phyloP scores from a whole-genome alignment of 30 jellyfish, hydroid and myxozoan species.

The Turritopsis dohrnii region DNA sequence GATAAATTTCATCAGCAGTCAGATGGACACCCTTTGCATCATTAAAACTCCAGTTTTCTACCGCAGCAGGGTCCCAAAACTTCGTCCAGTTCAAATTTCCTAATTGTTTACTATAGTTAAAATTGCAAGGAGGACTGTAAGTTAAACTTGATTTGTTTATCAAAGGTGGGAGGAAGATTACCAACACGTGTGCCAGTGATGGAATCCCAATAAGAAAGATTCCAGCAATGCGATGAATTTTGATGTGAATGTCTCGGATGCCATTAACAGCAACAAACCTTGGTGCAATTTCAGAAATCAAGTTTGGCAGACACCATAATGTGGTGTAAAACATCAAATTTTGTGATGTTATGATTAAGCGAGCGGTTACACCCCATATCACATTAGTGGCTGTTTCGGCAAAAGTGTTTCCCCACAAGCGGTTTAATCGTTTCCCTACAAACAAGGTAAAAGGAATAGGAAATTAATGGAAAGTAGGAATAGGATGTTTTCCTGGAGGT shows the following conservation, averaged over 20 bases:
- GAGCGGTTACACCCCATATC: slow-evolving; percentile 17
- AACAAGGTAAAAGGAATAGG: background rate
- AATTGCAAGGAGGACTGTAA: slow-evolving; percentile 13
- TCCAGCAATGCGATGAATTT: slow-evolving; percentile 23
- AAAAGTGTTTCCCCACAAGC: slow-evolving; percentile 3
- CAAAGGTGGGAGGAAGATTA: slow-evolving; percentile 20
- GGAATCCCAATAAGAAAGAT: slow-evolving; percentile 27
- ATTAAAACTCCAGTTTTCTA: slow-evolving; percentile 13
- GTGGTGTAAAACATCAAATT: slow-evolving; percentile 21
- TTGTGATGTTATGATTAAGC: slow-evolving; percentile 19
- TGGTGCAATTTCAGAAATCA: slow-evolving; percentile 17
- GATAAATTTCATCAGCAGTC: slow-evolving; percentile 17
- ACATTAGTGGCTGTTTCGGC: slow-evolving; percentile 17
- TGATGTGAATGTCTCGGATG: slow-evolving; percentile 14
- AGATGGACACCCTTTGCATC: slow-evolving; percentile 14
- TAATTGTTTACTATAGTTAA: slow-evolving; percentile 11
- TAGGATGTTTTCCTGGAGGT: background rate
- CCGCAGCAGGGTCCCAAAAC: slow-evolving; percentile 24
- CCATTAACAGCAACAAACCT: background rate
- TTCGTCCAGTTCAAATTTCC: slow-evolving; percentile 22
- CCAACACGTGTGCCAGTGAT: slow-evolving; percentile 21
- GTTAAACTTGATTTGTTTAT: background rate
- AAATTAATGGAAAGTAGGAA: background rate
- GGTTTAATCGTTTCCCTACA: background rate
- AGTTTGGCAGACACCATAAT: slow-evolving; percentile 16